Base-by-base conservation (phyloP, 2,113 vertebrate species). In the Australoheros scitulus region DNA sequence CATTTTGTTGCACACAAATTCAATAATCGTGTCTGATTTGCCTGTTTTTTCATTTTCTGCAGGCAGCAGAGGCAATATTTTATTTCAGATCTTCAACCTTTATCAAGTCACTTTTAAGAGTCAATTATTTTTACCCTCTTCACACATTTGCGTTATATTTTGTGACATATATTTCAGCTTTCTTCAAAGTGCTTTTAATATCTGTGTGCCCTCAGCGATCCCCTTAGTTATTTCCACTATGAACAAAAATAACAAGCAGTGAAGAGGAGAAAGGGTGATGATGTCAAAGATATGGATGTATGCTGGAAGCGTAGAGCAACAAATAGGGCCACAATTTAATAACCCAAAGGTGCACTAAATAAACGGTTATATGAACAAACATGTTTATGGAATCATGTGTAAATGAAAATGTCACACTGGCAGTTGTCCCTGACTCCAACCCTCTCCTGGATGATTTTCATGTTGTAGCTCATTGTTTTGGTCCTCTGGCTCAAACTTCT, bases 211-310 rank as follows among this genome's bases (percentile, higher is more conserved):
- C 15, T 76, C 60, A 58, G 38, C 61, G 0, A 26, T n/a, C 6
- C 8, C 57, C 63, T 77, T 2, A 10, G 61, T 32, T 63, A 2
- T 13, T 59, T 79, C 57, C 52, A 17, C 41, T 38, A 2, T 80
- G 50, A 72, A 59, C 61, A 22, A 52, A 79, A 65, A 38, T 79
- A 65, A 65, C 55, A 68, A 68, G 60, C 55, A 81, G 68, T 57
- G 18, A 0, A 70, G 64, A 55, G 60, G 70, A 80, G 77, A 34
- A 56, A n/a, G 22, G 14, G 38, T 11, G 43, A 18, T 50, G 26
- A 18, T 50, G 22, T 26, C 41, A 3, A 50, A 50, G 15, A 70
- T 50, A 26, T 70, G 65, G 18, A 50, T 50, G 38, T 24, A 50
- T 5, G 5, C 22, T 65, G 0, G 26, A 26, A 24, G 24, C 18